Evolutionary conservation across 2,113 vertebrate species (phyloP), one percentile per base, ranked within the genome.

Genomic region (Synchiropus splendidus): DNA sequence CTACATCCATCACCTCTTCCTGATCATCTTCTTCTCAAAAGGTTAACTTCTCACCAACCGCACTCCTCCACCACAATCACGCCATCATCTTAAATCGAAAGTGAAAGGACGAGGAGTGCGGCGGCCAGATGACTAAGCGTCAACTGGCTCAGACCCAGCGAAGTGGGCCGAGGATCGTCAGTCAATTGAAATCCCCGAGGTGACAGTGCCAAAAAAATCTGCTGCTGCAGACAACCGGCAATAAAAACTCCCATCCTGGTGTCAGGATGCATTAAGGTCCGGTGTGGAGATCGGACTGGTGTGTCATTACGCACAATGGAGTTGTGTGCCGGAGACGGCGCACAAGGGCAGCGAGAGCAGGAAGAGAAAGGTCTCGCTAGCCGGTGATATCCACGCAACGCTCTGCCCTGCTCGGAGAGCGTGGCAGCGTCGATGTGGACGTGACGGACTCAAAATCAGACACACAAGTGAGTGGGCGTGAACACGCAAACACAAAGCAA

Each of bases 301-400:
- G 61, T 67, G 71, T 62, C 54, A 51, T 52, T 10, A 21, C 9
- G 49, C 31, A 67, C 57, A 61, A 61, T 38, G 35, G 39, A 48
- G 46, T 47, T 1, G 42, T 33, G 64, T 65, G 62, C n/a, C 66
- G 74, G 55, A 57, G 52, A n/a, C n/a, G n/a, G n/a, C n/a, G n/a
- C n/a, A n/a, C n/a, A n/a, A n/a, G n/a, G n/a, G n/a, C n/a, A n/a
- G n/a, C n/a, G n/a, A n/a, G 21, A 27, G 21, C 4, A 27, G 21
- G 21, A 27, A 8, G 21, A 27, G 21, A 27, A 27, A 27, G 21
- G 61, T 63, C 58, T 32, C 41, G 55, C 45, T 63, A 39, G 45
- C n/a, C n/a, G n/a, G n/a, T n/a, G 57, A 53, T 60, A 58, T 45
- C 64, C 66, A 70, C 55, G 62, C 64, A 73, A 61, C 64, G 66